Evolutionary conservation across 2,113 vertebrate genomes (phyloP).

Genomic region (Pitta sordida): DNA sequence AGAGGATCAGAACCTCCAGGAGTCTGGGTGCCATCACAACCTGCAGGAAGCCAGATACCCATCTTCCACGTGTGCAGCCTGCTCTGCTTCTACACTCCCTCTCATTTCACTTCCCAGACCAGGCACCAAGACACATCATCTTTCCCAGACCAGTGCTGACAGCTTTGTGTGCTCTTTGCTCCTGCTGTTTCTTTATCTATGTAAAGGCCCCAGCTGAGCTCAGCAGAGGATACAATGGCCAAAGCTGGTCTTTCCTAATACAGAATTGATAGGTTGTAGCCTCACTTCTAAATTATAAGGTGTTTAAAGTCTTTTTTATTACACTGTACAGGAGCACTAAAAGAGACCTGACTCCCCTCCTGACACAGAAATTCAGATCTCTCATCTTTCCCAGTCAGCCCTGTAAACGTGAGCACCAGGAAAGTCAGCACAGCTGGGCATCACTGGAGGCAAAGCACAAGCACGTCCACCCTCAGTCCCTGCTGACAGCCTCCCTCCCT

Average conservation of each 20-base stretch:
- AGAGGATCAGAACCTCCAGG: not conserved
- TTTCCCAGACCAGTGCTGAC: rapidly evolving
- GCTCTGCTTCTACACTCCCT: not conserved
- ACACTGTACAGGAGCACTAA: not conserved
- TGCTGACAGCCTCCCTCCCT: not conserved
- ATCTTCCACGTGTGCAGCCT: rapidly evolving
- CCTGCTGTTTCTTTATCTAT: not conserved
- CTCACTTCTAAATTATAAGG: not conserved
- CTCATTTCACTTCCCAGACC: not conserved
- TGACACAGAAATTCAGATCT: not conserved
- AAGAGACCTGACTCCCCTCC: rapidly evolving
- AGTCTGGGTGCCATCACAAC: not conserved
- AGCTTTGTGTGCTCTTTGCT: not conserved
- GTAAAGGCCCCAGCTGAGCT: not conserved
- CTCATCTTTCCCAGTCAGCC: not conserved
- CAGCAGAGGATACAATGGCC: not conserved
- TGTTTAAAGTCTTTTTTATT: not conserved
- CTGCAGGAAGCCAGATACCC: not conserved
- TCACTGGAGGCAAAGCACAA: not conserved
- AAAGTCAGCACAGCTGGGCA: not conserved
- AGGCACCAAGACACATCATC: not conserved
- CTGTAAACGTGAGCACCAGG: not conserved
- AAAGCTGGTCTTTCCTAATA: not conserved
- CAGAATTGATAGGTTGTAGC: not conserved
- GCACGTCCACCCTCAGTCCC: rapidly evolving